These are phyloP conservation scores for Mesorhabditis belari DNA, from an alignment of 2,888 invertebrate species.

Conservation along the genomic window DNA sequence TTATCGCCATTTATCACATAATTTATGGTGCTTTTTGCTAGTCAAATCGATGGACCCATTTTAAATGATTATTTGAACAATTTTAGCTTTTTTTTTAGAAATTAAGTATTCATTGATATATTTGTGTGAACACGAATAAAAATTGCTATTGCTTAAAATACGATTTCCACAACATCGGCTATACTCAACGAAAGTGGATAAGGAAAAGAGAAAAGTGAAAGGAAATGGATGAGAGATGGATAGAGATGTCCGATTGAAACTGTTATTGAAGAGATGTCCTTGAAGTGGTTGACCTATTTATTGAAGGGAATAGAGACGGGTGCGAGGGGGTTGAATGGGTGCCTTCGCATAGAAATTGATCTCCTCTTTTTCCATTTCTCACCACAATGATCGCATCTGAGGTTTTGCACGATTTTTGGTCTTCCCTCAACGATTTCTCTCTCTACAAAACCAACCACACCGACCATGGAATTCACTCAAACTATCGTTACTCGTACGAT, in stretches of 20 bases:
- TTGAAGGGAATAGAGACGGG: background rate
- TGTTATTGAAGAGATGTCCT: background rate
- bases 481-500: conserved; percentile 46
- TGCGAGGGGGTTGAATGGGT: no score
- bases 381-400: no score
- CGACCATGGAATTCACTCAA: conserved; percentile 30
- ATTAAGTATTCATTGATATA: no score
- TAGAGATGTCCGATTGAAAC: background rate
- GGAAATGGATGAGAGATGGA: background rate
- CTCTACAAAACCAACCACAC: conserved; percentile 33
- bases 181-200: background rate
- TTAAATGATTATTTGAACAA: no score
- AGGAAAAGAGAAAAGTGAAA: background rate
- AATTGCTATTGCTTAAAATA: no score
- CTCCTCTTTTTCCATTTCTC: background rate
- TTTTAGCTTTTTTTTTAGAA: no score
- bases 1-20: no score
- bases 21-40: no score
- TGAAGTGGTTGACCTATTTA: background rate
- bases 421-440: conserved; percentile 39
- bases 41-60: no score
- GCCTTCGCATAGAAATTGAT: background rate
- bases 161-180: background rate
- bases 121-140: no score
- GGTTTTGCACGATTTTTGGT: conserved; percentile 10